These are phyloP conservation scores for Acromyrmex heyeri DNA, from an alignment of 1,140 invertebrate species.

Conservation along the genomic window DNA sequence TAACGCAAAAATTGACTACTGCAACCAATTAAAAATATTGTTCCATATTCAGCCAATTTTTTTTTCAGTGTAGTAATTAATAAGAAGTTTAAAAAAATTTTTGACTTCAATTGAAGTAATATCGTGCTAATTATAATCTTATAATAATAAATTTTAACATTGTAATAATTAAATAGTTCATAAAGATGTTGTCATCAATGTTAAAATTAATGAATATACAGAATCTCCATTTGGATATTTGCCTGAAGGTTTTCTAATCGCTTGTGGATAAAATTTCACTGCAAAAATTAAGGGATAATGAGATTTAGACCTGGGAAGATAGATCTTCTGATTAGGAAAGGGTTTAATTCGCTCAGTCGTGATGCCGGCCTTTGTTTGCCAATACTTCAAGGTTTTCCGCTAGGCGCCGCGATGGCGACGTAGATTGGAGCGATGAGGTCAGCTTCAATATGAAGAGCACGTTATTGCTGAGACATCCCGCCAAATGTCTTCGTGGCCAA, in stretches of 20 bases:
- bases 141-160: neutral
- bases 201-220: neutral
- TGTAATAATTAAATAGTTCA: neutral
- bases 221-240: neutral
- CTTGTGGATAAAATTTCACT: neutral
- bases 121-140: neutral
- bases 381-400: constrained; percentile 25
- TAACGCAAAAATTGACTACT: no score
- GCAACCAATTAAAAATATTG: no score
- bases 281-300: neutral
- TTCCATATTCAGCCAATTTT: no score
- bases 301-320: neutral
- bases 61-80: neutral
- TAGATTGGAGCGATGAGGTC: constrained; percentile 43
- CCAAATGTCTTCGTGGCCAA: constrained; percentile 66
- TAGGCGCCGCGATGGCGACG: constrained; percentile 60
- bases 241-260: neutral
- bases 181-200: neutral
- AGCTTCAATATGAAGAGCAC: constrained; percentile 6
- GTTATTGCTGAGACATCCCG: constrained; percentile 40
- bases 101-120: neutral
- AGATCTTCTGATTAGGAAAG: constrained; percentile 21
- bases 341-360: constrained; percentile 57
- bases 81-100: neutral
- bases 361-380: constrained; percentile 55